Evolutionary conservation across 2,113 vertebrate species (phyloP), one percentile per base, ranked within the genome.

Genomic region (Microtus richardsoni): DNA sequence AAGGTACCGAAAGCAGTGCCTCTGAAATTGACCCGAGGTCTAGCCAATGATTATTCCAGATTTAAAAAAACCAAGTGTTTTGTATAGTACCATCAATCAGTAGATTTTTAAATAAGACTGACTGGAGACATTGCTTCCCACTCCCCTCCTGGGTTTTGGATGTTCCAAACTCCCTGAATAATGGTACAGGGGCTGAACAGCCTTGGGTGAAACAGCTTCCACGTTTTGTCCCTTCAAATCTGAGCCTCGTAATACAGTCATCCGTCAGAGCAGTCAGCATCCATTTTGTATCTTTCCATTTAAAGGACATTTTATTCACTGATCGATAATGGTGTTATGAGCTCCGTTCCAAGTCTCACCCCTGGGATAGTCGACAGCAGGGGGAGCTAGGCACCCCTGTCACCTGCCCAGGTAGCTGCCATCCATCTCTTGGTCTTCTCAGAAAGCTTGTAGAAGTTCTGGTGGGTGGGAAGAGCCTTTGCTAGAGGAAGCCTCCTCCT

Each of bases 241-340:
- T 78, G 95, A 98, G 91, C 70, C 91, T 90, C 5, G 21, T 84
- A 92, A 96, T 78, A 14, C 52, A 97, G 85, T 94, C 95, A 96
- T 98, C 97, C 52, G 86, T 97, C 94, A 97, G 64, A 96, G 96
- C 96, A 89, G n/a, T 82, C 96, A 96, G 95, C 91, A 92, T 95
- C 97, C 97, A 73, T 91, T 98, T 88, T 94, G 92, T 87, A 96
- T 96, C 97, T 98, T 98, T 94, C 95, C 28, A 95, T 98, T 97
- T 97, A 94, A 91, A 96, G 91, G 47, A 92, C 70, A 89, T 98
- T 97, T 98, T 83, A 84, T 95, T 98, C 93, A 97, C 95, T 89
- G 91, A 66, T 79, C 88, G 92, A 95, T 92, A 97, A 79, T 66
- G 92, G 97, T 97, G 24, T 95, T 95, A 97, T 62, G 90, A 82